Conservation (phyloP, 2,113 vertebrate genomes). For the Lanius ludovicianus region DNA sequence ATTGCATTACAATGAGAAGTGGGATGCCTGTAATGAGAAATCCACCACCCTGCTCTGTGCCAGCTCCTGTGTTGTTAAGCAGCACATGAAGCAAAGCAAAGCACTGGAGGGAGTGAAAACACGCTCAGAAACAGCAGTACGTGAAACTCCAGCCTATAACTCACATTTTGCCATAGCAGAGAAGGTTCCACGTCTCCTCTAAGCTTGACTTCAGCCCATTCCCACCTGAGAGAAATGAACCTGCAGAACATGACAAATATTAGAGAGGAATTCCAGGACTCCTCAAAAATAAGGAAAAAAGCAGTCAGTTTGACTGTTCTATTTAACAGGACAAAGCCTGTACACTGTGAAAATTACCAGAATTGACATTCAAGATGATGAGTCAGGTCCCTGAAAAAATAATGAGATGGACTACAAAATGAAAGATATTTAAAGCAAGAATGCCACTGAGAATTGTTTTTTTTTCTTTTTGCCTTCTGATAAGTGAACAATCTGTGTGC, state of each 20-base stretch:
- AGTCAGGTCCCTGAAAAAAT: conserved; percentile 28
- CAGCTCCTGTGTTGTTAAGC: conserved; percentile 15
- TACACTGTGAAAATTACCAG: conserved; percentile 16
- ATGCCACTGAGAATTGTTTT: not conserved
- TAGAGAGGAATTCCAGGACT: not conserved
- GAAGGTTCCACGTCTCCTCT: not conserved
- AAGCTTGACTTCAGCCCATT: not conserved
- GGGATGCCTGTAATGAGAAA: conserved; percentile 17
- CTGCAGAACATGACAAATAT: not conserved
- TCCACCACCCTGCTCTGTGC: not conserved
- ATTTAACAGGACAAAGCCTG: conserved; percentile 16
- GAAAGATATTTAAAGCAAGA: conserved; percentile 21
- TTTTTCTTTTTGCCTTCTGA: not conserved
- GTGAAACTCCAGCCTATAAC: not conserved
- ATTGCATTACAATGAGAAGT: conserved; percentile 36
- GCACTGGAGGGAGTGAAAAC: not conserved
- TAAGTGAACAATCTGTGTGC: not conserved
- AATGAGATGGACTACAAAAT: conserved; percentile 10
- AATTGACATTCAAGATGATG: conserved; percentile 28
- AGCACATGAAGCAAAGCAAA: conserved; percentile 24
- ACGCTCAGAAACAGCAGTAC: not conserved
- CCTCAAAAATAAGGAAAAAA: not conserved
- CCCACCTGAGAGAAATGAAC: not conserved
- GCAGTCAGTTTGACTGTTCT: not conserved
- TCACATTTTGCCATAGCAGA: not conserved